Base-by-base conservation (phyloP, 2,888 invertebrate species). In the Drosophila atripex region DNA sequence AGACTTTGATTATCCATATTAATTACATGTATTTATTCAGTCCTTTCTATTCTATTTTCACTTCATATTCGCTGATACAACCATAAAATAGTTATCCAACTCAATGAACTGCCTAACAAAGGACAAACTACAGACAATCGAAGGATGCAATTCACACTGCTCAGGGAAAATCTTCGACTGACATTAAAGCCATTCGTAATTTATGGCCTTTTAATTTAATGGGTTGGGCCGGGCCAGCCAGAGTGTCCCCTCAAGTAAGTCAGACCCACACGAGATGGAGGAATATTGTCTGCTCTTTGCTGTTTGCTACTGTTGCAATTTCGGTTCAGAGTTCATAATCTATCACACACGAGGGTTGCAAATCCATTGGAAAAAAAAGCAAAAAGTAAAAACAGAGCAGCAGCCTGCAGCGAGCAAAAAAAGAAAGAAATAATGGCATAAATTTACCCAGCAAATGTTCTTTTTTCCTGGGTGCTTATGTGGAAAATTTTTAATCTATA, bases 201-300 rank as follows among this genome's bases (percentile, higher is more conserved):
- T 90, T 90, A 90, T 90, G 87, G 87, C 83, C 90, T 90, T 90
- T 90, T 90, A 90, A 90, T 90, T 90, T 90, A 90, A 90, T 90
- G 90, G 90, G 90, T 68, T 89, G 90, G 30, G 47, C 49, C 45
- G 43, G 25, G 21, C 47, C 45, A 35, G 58, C 74, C 78, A 70
- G 75, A 76, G 75, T 77, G 78, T 76, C 82, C 84, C 75, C 69
- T 85, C 80, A 73, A 74, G 79, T 43, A 70, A 69, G 58, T 69
- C 78, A 75, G 78, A 83, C 72, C 45, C 76, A 80, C 52, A 45
- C 43, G 52, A 52, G 76, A 65, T 75, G 72, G 80, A 49, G 65
- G 65, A 51, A 21, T 35, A 56, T 61, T 49, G 65, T 18, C 39
- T 52, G 49, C 25, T 63, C 56, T 74, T 41, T 75, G 75, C 59